phyloP scores from a whole-genome alignment of 2,888 invertebrate species.

The Drosophila vallismaia region DNA sequence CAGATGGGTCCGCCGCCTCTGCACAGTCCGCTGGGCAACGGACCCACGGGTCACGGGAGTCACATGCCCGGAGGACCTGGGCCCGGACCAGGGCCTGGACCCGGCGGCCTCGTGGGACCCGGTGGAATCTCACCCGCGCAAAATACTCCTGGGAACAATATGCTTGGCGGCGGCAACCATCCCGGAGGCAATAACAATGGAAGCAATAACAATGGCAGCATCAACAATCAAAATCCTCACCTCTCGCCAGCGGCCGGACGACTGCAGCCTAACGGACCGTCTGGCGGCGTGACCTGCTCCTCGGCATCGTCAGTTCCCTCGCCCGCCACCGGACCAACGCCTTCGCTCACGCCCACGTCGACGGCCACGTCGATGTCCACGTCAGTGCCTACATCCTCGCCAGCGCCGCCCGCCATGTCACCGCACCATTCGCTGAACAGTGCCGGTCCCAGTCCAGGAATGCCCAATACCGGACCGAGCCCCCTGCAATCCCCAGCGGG shows the following conservation, averaged over 20 bases:
- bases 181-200: slow-evolving; percentile 52
- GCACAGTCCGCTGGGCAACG: slow-evolving; percentile 89
- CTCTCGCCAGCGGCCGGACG: slow-evolving; percentile 78
- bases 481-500: slow-evolving; percentile 77
- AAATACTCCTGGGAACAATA: slow-evolving; percentile 54
- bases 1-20: slow-evolving; percentile 91
- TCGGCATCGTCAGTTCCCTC: slow-evolving; percentile 62
- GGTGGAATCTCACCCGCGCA: slow-evolving; percentile 80
- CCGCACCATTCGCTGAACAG: slow-evolving; percentile 80
- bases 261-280: slow-evolving; percentile 84
- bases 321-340: slow-evolving; percentile 50
- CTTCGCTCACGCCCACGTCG: slow-evolving; percentile 62
- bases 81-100: slow-evolving; percentile 79
- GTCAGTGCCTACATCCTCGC: slow-evolving; percentile 82
- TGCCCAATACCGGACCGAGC: slow-evolving; percentile 74
- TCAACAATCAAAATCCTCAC: slow-evolving; percentile 80
- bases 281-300: slow-evolving; percentile 59
- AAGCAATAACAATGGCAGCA: slow-evolving; percentile 67
- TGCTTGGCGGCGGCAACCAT: slow-evolving; percentile 54
- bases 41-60: slow-evolving; percentile 85
- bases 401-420: slow-evolving; percentile 85
- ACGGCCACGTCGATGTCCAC: slow-evolving; percentile 70
- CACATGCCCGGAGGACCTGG: slow-evolving; percentile 84
- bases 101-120: slow-evolving; percentile 70
- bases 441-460: slow-evolving; percentile 79